A percentile compares a stretch with the other conserved stretches of the same genome.
Evolutionary conservation across 2,797 vertebrate species (phyloP).

Genomic region (Cossypha dichroa): DNA sequence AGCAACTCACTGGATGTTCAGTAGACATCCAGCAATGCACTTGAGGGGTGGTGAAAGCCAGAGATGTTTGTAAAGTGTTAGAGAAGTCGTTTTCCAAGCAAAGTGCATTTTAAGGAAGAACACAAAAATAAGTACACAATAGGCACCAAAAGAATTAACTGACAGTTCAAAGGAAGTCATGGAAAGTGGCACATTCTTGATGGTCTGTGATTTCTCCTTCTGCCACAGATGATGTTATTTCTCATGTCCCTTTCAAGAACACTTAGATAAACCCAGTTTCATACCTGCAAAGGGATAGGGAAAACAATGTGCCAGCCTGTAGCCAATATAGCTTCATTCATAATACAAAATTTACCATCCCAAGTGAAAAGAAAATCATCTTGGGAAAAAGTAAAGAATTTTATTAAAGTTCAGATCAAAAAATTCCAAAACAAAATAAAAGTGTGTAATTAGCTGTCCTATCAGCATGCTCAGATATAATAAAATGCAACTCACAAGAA

Average conservation of each 20-base stretch:
- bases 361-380: not conserved
- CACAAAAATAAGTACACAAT: not conserved
- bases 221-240: not conserved
- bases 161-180: not conserved
- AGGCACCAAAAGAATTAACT: not conserved
- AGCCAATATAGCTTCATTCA: not conserved
- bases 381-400: not conserved
- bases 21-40: not conserved
- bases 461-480: not conserved
- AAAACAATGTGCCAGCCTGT: not conserved
- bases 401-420: not conserved
- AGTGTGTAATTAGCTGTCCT: not conserved
- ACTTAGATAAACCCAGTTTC: not conserved
- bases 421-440: not conserved
- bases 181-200: not conserved
- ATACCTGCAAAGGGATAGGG: not conserved
- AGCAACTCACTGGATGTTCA: not conserved
- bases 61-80: not conserved
- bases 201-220: not conserved
- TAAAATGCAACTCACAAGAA: not conserved
- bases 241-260: not conserved
- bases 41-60: slow-evolving; percentile 3
- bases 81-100: not conserved
- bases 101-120: not conserved
- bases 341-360: not conserved